Evolutionary conservation across 2,113 vertebrate genomes (phyloP).

Genomic region (Crypturellus undulatus): DNA sequence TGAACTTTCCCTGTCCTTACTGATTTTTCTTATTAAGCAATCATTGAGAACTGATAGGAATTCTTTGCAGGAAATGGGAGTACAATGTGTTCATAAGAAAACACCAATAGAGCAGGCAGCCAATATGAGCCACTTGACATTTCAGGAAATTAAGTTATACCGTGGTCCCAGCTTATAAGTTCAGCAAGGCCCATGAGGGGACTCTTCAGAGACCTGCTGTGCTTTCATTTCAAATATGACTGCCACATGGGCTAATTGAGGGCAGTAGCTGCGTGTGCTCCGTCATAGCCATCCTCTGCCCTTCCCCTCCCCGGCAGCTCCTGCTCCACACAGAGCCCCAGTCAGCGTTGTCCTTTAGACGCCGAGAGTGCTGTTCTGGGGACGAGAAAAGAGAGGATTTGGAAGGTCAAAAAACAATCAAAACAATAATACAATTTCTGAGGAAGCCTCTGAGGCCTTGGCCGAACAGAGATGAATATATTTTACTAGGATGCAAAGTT

Average conservation of each 20-base stretch:
- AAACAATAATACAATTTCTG: not conserved
- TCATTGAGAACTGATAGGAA: slow-evolving; percentile 31
- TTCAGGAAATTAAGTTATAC: slow-evolving; percentile 57
- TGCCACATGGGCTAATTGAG: slow-evolving; percentile 38
- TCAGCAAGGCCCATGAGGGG: not conserved
- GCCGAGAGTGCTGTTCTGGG: not conserved
- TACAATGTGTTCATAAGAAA: slow-evolving; percentile 15
- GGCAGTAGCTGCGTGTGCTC: not conserved
- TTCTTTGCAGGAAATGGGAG: slow-evolving; percentile 29
- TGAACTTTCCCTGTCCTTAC: slow-evolving; percentile 27
- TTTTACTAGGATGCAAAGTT: not conserved
- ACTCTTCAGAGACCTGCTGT: not conserved
- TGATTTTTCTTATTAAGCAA: slow-evolving; percentile 56
- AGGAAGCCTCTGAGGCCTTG: not conserved
- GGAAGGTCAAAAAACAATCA: not conserved
- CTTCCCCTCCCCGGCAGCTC: not conserved
- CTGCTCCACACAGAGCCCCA: not conserved
- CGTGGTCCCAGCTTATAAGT: not conserved
- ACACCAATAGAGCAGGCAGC: slow-evolving; percentile 5
- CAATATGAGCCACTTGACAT: slow-evolving; percentile 32
- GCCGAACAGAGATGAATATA: not conserved
- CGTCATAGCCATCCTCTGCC: not conserved
- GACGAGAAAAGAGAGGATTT: not conserved
- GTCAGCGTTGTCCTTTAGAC: not conserved
- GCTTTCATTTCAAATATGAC: not conserved